These are phyloP conservation scores for Falco punctatus DNA, from an alignment of 2,113 vertebrate genomes.

Conservation along the genomic window DNA sequence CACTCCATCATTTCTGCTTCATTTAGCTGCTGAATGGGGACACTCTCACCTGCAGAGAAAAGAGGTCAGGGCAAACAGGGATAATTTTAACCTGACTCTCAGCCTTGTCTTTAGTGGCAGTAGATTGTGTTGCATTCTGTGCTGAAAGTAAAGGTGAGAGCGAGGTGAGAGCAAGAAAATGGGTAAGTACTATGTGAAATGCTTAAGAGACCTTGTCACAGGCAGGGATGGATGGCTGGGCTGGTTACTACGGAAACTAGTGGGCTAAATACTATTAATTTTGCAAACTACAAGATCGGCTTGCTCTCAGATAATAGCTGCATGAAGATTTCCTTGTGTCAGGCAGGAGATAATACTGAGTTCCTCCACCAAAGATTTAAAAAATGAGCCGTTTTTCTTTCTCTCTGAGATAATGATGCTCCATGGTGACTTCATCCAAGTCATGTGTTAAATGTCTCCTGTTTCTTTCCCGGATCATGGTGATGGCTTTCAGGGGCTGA, in stretches of 20 bases:
- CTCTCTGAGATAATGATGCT: not conserved
- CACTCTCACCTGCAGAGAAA: slow-evolving; percentile 85
- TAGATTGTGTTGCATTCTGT: slow-evolving; percentile 73
- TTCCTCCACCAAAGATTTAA: not conserved
- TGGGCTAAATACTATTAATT: slow-evolving; percentile 14
- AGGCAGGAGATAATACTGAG: not conserved
- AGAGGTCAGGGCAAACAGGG: slow-evolving; percentile 73
- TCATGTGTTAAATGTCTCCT: not conserved
- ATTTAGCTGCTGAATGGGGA: slow-evolving; percentile 81
- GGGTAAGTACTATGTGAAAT: slow-evolving; percentile 50
- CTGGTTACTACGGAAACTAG: slow-evolving; percentile 43
- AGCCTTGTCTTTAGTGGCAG: slow-evolving; percentile 72
- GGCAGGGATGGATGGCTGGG: not conserved
- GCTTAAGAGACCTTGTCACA: slow-evolving; percentile 25
- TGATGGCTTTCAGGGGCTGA: not conserved
- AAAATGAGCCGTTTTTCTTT: not conserved
- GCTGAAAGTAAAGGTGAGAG: slow-evolving; percentile 72
- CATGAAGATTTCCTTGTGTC: not conserved
- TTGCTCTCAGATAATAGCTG: not conserved
- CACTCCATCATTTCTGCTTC: slow-evolving; percentile 89
- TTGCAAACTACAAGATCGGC: not conserved
- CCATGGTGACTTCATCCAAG: not conserved
- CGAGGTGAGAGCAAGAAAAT: slow-evolving; percentile 71
- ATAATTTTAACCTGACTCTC: slow-evolving; percentile 77
- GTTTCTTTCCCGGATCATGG: not conserved